phyloP scores from a whole-genome alignment of 2,797 vertebrate species.

The Buphagus erythrorhynchus region DNA sequence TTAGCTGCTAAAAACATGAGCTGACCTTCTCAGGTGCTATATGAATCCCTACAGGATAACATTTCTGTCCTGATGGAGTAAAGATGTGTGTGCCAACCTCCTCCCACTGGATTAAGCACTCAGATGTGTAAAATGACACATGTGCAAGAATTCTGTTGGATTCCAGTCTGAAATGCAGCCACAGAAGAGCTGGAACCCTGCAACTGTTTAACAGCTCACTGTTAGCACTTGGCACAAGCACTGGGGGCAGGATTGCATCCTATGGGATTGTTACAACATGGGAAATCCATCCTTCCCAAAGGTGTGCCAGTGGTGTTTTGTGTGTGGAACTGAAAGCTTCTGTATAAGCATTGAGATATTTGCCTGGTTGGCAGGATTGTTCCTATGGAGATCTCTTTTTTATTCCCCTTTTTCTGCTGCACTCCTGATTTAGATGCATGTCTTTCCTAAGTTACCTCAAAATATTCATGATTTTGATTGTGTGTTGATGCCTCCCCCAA shows the following conservation, averaged over 20 bases:
- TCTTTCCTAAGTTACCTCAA: neutral
- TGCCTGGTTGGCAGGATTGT: neutral
- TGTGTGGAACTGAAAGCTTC: neutral
- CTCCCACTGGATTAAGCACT: neutral
- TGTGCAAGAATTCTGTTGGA: neutral
- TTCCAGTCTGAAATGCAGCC: neutral
- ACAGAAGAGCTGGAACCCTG: neutral
- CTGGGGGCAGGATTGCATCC: neutral
- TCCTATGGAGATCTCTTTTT: neutral
- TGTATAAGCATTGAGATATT: neutral
- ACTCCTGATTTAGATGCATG: neutral
- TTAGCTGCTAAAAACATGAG: neutral
- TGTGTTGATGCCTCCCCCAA: neutral
- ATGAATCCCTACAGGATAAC: neutral
- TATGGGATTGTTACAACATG: neutral
- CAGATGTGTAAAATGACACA: constrained; percentile 6
- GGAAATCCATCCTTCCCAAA: neutral
- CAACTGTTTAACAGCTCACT: neutral
- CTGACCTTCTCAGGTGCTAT: neutral
- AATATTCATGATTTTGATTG: neutral
- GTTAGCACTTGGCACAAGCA: neutral
- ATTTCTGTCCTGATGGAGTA: neutral
- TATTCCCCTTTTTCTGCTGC: neutral
- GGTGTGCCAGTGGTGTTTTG: neutral
- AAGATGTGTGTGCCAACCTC: neutral